These are phyloP conservation scores for Donacobius atricapilla DNA, from an alignment of 2,113 vertebrate genomes.

Conservation along the genomic window DNA sequence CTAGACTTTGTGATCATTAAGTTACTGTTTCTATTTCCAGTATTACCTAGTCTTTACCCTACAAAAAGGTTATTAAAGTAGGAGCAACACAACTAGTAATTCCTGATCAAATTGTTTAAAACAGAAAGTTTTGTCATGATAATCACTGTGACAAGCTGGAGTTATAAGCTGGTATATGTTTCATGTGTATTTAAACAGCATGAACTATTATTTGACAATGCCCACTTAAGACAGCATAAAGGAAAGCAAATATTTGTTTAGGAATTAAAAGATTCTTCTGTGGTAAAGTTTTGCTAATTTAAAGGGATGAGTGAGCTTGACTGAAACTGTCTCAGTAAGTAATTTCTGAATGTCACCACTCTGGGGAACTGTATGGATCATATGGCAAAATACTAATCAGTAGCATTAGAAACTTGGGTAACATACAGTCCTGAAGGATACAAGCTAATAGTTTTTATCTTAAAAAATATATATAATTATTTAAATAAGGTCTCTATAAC, in stretches of 20 bases:
- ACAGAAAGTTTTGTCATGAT: neutral
- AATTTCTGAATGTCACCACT: neutral
- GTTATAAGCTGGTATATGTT: slow-evolving; percentile 48
- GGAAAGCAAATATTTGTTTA: neutral
- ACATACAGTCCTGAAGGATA: neutral
- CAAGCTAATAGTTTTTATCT: neutral
- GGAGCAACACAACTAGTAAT: neutral
- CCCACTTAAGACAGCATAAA: neutral
- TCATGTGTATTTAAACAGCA: neutral
- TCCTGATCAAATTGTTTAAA: neutral
- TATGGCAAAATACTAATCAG: neutral
- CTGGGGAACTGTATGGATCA: neutral
- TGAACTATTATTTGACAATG: neutral
- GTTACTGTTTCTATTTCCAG: neutral
- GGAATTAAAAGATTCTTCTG: neutral
- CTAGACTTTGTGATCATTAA: neutral
- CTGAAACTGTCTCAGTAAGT: neutral
- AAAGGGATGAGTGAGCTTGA: neutral
- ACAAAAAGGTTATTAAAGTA: neutral
- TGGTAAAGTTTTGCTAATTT: neutral
- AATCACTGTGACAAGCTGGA: slow-evolving; percentile 36
- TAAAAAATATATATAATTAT: neutral
- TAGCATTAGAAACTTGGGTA: neutral
- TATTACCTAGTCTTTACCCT: neutral
- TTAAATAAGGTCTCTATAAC: neutral